phyloP scores from a whole-genome alignment of 2,797 vertebrate genomes.

The Glossophaga mutica region DNA sequence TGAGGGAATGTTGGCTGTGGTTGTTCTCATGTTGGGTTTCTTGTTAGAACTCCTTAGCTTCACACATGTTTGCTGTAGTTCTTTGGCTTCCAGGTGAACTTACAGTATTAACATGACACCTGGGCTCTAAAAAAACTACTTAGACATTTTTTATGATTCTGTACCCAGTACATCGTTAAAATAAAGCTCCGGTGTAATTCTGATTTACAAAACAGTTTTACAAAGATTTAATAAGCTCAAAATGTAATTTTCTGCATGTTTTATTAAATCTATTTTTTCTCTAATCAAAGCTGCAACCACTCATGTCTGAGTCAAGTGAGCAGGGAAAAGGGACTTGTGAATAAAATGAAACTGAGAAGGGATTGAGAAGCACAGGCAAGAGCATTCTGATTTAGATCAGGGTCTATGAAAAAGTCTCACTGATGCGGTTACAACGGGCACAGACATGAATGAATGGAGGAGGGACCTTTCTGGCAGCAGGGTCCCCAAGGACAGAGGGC shows the following conservation, averaged over 20 bases:
- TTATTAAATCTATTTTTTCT: neutral
- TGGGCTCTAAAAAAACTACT: neutral
- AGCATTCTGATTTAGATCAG: neutral
- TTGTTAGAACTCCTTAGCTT: neutral
- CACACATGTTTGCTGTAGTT: neutral
- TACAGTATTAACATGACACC: neutral
- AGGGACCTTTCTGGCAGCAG: neutral
- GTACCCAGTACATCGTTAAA: neutral
- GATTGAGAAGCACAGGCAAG: neutral
- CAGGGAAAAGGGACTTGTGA: neutral
- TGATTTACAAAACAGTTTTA: neutral
- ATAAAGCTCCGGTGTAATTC: neutral
- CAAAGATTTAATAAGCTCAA: neutral
- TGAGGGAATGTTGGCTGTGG: neutral
- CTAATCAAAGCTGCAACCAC: neutral
- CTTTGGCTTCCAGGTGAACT: neutral
- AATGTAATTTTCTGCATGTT: neutral
- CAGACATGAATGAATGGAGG: neutral
- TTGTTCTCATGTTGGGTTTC: neutral
- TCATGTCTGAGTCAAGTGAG: neutral
- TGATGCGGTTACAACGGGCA: neutral
- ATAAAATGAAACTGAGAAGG: neutral
- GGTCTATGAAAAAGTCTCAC: neutral
- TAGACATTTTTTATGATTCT: neutral
- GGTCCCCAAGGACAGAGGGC: neutral